Base-by-base conservation (phyloP, 2,113 vertebrate genomes). In the Tetrao urogallus region DNA sequence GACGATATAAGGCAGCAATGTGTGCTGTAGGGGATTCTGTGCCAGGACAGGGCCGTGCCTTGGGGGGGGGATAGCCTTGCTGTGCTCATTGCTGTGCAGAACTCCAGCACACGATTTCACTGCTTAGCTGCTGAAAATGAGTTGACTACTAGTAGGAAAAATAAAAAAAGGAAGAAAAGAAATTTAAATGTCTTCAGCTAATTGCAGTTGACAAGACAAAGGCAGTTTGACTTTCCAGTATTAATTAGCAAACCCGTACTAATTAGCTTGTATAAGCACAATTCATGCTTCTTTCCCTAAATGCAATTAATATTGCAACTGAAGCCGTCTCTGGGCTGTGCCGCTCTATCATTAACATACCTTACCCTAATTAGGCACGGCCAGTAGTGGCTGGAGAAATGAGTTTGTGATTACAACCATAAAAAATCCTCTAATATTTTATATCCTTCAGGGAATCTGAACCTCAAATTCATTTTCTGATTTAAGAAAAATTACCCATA, bases 161-260 rank as follows among this genome's bases (percentile, higher is more conserved):
- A 36, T 18, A 24, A 30, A 42, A 42, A 54, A 57, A 42, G 34
- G 40, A 24, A 20, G 3, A 43, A 45, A 65, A 87, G 47, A 47
- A 94, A 82, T 90, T 91, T 94, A 77, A 96, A 93, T 72, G 61
- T 94, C 94, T 96, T 92, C 88, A 93, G 95, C 83, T 98, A 97
- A 97, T 97, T 97, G 86, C 86, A 91, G 93, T 93, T 96, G 96
- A 97, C 97, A 97, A 97, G 96, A 98, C 96, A 97, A 97, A 97
- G 96, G 94, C 93, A 96, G 92, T 94, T 95, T 95, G 95, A 97
- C 97, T 98, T 97, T 97, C 93, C 97, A 93, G 96, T 98, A 97
- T 97, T 98, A 98, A 97, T 98, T 97, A 98, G 97, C 93, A 96
- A 96, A 89, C 94, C 95, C 94, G 88, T 94, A 96, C 97, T 98